Conservation (phyloP, 1,140 invertebrate genomes). For the Drosophila sechellia region DNA sequence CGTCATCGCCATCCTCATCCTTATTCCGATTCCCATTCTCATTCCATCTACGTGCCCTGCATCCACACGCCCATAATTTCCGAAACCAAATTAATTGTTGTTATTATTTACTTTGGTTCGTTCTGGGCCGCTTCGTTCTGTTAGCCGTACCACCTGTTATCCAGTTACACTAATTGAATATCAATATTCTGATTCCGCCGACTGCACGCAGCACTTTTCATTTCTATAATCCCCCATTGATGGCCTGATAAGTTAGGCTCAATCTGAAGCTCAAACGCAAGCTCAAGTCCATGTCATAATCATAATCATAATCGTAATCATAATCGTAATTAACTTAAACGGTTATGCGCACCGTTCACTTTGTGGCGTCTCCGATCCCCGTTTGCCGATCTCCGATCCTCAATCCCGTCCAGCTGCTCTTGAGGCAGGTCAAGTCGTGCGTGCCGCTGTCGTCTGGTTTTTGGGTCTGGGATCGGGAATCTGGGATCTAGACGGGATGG, state of each 20-base stretch:
- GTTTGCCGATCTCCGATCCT: background rate
- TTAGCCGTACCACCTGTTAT: slow-evolving; percentile 59
- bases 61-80: slow-evolving; percentile 48
- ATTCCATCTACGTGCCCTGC: slow-evolving; percentile 30
- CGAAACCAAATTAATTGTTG: slow-evolving; percentile 75
- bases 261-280: slow-evolving; percentile 10
- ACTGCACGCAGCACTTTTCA: slow-evolving; percentile 58
- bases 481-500: background rate
- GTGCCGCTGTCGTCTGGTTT: slow-evolving; percentile 47
- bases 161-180: slow-evolving; percentile 70
- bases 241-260: slow-evolving; percentile 49
- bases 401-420: slow-evolving; percentile 23
- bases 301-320: slow-evolving; percentile 47
- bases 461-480: slow-evolving; percentile 28
- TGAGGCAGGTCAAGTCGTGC: slow-evolving; percentile 68
- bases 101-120: slow-evolving; percentile 63
- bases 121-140: background rate
- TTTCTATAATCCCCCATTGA: slow-evolving; percentile 55
- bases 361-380: slow-evolving; percentile 41
- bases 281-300: slow-evolving; percentile 12
- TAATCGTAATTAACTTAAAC: slow-evolving; percentile 74
- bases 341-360: slow-evolving; percentile 39
- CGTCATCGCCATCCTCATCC: background rate
- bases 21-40: slow-evolving; percentile 27
- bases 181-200: slow-evolving; percentile 67